A percentile compares a stretch with the other conserved stretches of the same genome.
These are phyloP conservation scores for Myripristis murdjan DNA, from an alignment of 2,797 vertebrate genomes.

Conservation along the genomic window DNA sequence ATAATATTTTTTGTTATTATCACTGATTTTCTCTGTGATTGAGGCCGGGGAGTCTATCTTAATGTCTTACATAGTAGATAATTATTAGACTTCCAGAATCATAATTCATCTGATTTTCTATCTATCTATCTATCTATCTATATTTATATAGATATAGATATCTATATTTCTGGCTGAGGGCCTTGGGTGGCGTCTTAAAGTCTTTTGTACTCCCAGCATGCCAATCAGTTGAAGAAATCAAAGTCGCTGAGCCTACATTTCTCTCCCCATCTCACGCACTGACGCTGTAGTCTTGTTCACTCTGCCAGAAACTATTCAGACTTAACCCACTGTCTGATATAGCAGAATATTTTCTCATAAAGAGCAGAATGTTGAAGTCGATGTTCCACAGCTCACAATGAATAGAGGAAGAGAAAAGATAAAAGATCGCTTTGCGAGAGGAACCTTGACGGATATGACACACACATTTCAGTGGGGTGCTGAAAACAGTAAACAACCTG, in stretches of 20 bases:
- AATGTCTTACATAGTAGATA: constrained; percentile 32
- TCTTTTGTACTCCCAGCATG: neutral
- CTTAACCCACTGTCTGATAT: constrained; percentile 37
- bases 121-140: neutral
- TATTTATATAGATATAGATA: neutral
- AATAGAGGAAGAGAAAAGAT: constrained; percentile 30
- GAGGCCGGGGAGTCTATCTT: too few relatives aligned
- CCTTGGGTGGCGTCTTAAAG: too few relatives aligned
- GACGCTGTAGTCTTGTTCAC: constrained; percentile 25
- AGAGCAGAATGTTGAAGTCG: constrained; percentile 22
- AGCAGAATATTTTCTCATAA: constrained; percentile 18
- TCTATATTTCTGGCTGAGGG: too few relatives aligned
- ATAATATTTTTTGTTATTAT: neutral
- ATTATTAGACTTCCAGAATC: too few relatives aligned
- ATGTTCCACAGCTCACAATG: constrained; percentile 21
- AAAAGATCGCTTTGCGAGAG: constrained; percentile 25
- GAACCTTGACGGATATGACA: constrained; percentile 44
- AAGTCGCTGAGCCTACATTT: constrained; percentile 43
- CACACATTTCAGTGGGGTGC: constrained; percentile 22
- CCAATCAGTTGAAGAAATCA: constrained; percentile 58
- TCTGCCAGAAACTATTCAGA: constrained; percentile 23
- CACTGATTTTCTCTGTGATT: constrained; percentile 34
- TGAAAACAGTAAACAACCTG: constrained; percentile 44
- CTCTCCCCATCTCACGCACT: constrained; percentile 14
- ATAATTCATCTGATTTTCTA: neutral